These are phyloP conservation scores for Napeogenes inachia DNA, from an alignment of 2,888 invertebrate genomes.

Conservation along the genomic window DNA sequence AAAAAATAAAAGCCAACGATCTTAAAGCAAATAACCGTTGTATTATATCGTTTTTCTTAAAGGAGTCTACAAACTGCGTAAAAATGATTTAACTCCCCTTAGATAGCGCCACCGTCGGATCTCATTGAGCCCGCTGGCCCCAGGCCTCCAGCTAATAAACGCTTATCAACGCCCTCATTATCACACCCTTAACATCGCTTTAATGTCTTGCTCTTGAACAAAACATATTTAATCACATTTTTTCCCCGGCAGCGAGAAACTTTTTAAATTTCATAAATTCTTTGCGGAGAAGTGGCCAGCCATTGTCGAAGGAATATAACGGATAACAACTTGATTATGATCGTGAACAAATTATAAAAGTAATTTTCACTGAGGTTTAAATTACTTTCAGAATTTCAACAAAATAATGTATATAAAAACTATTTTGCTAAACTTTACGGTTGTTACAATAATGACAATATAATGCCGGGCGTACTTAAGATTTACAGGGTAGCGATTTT, in stretches of 20 bases:
- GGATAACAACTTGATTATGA: conserved; percentile 34
- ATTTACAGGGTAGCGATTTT: not conserved
- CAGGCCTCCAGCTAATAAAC: conserved; percentile 72
- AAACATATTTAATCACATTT: conserved; percentile 79
- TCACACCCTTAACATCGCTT: conserved; percentile 78
- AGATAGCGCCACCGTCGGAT: conserved; percentile 65
- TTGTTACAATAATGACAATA: not conserved
- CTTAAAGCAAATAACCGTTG: conserved; percentile 29
- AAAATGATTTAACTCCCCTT: conserved; percentile 75
- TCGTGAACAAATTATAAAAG: conserved; percentile 25
- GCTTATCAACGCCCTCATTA: conserved; percentile 78
- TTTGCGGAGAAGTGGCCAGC: conserved; percentile 17
- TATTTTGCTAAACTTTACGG: too few relatives aligned
- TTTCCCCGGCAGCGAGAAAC: conserved; percentile 59
- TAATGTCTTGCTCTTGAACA: conserved; percentile 78
- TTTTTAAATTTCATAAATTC: conserved; percentile 72
- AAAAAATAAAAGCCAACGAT: conserved; percentile 51
- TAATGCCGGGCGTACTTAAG: not conserved
- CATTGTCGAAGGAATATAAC: conserved; percentile 26
- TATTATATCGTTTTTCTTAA: conserved; percentile 62
- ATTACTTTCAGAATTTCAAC: too few relatives aligned
- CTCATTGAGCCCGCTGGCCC: conserved; percentile 62
- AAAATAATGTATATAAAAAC: too few relatives aligned
- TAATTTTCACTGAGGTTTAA: not conserved
- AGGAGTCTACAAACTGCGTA: conserved; percentile 68